Base-by-base conservation (phyloP, 2,797 vertebrate species). In the Dicrostonyx torquatus region DNA sequence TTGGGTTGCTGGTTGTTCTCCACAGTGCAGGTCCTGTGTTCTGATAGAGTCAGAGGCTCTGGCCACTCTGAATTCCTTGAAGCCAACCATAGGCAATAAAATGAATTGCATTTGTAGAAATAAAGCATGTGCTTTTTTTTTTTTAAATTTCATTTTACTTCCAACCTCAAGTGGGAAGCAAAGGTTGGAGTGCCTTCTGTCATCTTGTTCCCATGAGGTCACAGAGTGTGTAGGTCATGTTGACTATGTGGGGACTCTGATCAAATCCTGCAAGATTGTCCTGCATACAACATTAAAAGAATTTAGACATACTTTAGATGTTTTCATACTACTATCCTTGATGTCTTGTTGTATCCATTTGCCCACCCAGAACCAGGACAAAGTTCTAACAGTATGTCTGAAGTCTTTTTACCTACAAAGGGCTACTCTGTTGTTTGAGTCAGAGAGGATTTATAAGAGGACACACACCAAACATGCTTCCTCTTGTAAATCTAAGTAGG, bases 271-370 rank as follows among this genome's bases (percentile, higher is more conserved):
- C 11, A 3, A 37, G 1, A 82, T 72, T 50, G 87, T 53, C 4
- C 43, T 87, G 48, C 80, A 31, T 31, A 70, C 31, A 86, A 77
- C n/a, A 87, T 15, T 87, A 53, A 58, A 77, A 60, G 34, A 82
- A 89, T 87, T 26, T 93, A 62, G 75, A 86, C 89, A 85, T 66
- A 45, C 85, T 93, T 86, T 43, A 80, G 20, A 62, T 84, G 70
- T 53, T 91, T 94, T 75, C 31, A 95, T 94, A 86, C 26, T 43
- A 13, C 87, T 88, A 64, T 72, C 0, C 34, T 82, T 37, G 62
- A 87, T 87, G 34, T 75, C 62, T 89, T 80, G 31, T 11, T 15
- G 68, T 55, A 76, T 68, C 3, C 55, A 68, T 6, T 0, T 0
- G 40, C 29, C 34, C 17, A 72, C 26, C 20, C 70, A 75, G 37